Evolutionary conservation across 2,797 vertebrate species (phyloP).

Genomic region (Syngnathus acus): DNA sequence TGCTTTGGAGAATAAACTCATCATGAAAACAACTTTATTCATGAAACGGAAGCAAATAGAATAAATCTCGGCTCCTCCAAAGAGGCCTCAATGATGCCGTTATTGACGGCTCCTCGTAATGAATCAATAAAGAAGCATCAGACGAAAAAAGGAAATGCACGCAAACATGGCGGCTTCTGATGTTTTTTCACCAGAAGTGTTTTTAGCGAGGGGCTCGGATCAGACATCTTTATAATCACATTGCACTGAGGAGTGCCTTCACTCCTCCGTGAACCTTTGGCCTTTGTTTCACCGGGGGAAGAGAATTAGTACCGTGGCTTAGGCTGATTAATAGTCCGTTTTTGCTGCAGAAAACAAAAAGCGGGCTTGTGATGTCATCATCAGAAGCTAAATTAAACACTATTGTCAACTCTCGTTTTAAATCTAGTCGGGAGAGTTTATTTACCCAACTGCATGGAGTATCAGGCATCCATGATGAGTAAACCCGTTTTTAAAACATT

Average conservation of each 20-base stretch:
- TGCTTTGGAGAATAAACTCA: no score
- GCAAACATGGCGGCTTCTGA: conserved; percentile 1
- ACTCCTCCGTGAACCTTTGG: conserved; percentile 35
- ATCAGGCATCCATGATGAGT: no score
- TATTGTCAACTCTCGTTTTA: no score
- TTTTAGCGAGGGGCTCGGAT: background rate
- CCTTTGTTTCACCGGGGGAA: conserved; percentile 21
- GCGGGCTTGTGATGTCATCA: conserved; percentile 26
- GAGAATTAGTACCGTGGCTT: conserved; percentile 37
- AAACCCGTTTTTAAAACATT: no score
- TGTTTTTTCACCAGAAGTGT: conserved; percentile 12
- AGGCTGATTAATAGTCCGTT: conserved; percentile 33
- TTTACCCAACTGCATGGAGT: no score
- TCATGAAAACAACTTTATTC: background rate
- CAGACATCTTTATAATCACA: conserved; percentile 27
- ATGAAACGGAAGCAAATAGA: background rate
- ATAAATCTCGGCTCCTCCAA: background rate
- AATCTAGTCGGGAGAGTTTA: no score
- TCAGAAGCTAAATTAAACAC: conserved; percentile 11
- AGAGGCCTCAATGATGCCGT: background rate
- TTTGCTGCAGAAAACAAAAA: conserved; percentile 32
- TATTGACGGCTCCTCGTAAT: background rate
- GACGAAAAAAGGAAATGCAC: background rate
- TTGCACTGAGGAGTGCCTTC: conserved; percentile 33
- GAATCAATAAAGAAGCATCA: background rate